These are phyloP conservation scores for Meleagris gallopavo DNA, from an alignment of 2,113 vertebrate genomes.

Conservation along the genomic window DNA sequence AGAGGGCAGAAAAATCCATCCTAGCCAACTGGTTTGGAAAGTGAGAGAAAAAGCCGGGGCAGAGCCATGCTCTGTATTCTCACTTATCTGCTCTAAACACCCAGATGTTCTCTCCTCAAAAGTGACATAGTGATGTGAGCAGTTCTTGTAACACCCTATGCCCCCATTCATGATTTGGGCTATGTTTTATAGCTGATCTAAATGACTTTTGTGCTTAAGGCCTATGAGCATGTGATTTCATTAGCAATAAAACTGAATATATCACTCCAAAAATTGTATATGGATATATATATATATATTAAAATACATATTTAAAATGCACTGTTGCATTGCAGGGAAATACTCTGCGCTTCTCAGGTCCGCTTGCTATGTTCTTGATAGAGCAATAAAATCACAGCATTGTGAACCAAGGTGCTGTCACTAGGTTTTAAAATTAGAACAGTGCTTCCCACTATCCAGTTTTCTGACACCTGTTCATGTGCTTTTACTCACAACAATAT, in stretches of 20 bases:
- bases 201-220: neutral
- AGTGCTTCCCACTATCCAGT: neutral
- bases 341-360: neutral
- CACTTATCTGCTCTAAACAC: neutral
- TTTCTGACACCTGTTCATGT: neutral
- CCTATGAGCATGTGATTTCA: neutral
- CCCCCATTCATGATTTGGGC: neutral
- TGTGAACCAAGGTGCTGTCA: neutral
- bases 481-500: neutral
- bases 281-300: neutral
- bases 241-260: neutral
- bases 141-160: neutral
- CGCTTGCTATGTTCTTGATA: neutral
- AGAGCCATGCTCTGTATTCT: neutral
- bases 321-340: neutral
- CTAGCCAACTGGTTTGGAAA: neutral
- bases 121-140: neutral
- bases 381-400: neutral
- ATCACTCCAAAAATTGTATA: neutral
- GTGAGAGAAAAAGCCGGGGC: neutral
- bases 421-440: neutral
- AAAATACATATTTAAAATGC: fast-evolving
- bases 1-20: neutral
- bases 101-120: neutral
- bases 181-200: neutral